Evolutionary conservation across 2,888 invertebrate species (phyloP).

Genomic region (Syrista parreyssii): DNA sequence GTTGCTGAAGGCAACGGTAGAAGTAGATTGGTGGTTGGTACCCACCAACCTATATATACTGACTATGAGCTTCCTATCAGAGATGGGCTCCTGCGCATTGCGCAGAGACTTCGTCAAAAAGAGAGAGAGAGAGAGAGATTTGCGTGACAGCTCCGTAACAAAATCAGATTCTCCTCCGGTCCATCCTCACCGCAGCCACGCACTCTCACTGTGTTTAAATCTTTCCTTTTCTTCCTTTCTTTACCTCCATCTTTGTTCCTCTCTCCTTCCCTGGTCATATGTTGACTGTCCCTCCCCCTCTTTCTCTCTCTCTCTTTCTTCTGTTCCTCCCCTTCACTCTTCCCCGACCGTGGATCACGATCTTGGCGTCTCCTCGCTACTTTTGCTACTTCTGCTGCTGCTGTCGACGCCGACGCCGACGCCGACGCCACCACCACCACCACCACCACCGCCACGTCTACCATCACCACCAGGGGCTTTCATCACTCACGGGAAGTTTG

Average conservation of each 20-base stretch:
- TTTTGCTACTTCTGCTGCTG: not conserved
- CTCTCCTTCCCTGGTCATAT: not conserved
- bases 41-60: not conserved
- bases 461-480: conserved; percentile 15
- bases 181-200: conserved; percentile 7
- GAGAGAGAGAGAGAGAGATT: conserved; percentile 43
- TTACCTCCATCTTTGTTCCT: not conserved
- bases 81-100: conserved; percentile 53
- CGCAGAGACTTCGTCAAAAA: conserved; percentile 62
- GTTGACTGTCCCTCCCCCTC: not conserved
- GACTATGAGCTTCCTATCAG: not conserved
- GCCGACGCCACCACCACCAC: conserved; percentile 41
- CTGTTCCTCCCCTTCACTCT: not conserved
- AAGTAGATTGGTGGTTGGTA: not conserved
- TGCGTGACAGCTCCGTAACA: conserved; percentile 51
- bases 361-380: not conserved
- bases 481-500: conserved; percentile 38
- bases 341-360: not conserved
- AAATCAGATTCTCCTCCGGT: conserved; percentile 35
- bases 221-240: not conserved
- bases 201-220: not conserved
- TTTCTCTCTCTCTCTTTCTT: not conserved
- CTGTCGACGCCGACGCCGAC: conserved; percentile 11
- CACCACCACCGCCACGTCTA: conserved; percentile 39
- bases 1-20: not conserved